Evolutionary conservation across 2,888 invertebrate species (phyloP).

Genomic region (Lypha dubia): DNA sequence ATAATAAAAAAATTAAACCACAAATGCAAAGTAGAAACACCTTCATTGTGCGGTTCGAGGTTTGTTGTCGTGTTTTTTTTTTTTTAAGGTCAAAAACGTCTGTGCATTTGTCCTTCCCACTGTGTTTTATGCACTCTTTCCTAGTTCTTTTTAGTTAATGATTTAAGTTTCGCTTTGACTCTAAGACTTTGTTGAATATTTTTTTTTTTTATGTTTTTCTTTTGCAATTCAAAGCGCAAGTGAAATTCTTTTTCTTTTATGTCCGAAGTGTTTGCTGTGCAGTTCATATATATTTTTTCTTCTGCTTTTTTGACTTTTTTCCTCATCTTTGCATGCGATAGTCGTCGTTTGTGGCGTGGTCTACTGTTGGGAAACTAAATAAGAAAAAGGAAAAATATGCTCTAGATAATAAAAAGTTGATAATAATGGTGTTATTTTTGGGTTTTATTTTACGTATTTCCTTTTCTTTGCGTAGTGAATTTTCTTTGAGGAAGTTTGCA

Average conservation of each 20-base stretch:
- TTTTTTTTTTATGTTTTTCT: background rate
- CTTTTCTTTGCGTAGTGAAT: background rate
- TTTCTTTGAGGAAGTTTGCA: slow-evolving; percentile 5
- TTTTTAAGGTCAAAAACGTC: slow-evolving; percentile 39
- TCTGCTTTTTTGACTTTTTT: background rate
- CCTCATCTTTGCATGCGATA: background rate
- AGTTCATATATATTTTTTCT: background rate
- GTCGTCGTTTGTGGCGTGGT: background rate
- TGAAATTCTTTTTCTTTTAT: slow-evolving; percentile 49
- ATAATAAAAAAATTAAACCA: slow-evolving; percentile 11
- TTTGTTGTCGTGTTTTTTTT: too few species aligned
- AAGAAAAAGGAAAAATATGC: slow-evolving; percentile 15
- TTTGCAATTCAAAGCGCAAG: slow-evolving; percentile 6
- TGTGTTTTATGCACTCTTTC: background rate
- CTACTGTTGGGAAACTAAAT: slow-evolving; percentile 5
- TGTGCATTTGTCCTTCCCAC: slow-evolving; percentile 14
- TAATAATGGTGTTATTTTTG: slow-evolving; percentile 18
- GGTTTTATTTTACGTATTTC: background rate
- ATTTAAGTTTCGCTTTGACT: slow-evolving; percentile 43
- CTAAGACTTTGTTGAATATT: slow-evolving; percentile 21
- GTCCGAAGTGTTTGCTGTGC: slow-evolving; percentile 30
- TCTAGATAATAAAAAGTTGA: background rate
- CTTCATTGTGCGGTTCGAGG: slow-evolving; percentile 54
- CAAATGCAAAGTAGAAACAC: slow-evolving; percentile 64
- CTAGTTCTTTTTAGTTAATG: background rate